Conservation (phyloP, 2,888 invertebrate genomes). For the Eumacrocentrus americanus region DNA sequence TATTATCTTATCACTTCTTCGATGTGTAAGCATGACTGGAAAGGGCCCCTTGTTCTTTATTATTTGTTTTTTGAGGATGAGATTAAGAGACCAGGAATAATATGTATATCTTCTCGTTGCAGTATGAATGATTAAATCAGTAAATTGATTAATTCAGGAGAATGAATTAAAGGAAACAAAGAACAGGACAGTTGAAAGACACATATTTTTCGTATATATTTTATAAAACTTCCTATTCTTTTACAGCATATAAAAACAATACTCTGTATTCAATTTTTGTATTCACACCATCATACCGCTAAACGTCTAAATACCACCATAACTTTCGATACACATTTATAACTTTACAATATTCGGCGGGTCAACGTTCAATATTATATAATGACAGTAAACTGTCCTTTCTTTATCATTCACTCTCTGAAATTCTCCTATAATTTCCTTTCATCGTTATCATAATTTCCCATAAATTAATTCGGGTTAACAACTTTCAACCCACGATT, state of each 20-base stretch:
- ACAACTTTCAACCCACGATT: conserved; percentile 25
- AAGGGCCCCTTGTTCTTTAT: too few species aligned
- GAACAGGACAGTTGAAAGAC: not conserved
- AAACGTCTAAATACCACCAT: conserved; percentile 56
- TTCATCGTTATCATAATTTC: not conserved
- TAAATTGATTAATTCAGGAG: too few species aligned
- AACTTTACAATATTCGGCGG: conserved; percentile 58
- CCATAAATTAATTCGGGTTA: conserved; percentile 19
- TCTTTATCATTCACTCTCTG: conserved; percentile 4
- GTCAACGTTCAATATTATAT: conserved; percentile 45
- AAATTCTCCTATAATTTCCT: not conserved
- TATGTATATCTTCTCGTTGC: too few species aligned
- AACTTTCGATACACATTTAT: conserved; percentile 33
- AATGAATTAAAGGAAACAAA: too few species aligned
- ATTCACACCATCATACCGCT: conserved; percentile 60
- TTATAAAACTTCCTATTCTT: conserved; percentile 61
- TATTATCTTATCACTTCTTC: too few species aligned
- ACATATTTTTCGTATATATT: conserved; percentile 40
- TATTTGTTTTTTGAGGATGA: too few species aligned
- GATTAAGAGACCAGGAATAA: too few species aligned
- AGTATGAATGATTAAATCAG: too few species aligned
- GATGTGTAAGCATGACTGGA: too few species aligned
- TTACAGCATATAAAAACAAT: conserved; percentile 63
- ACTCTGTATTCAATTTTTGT: conserved; percentile 60
- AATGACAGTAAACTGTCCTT: conserved; percentile 29